Percentiles rank a stretch among this genome's conserved stretches.
Conservation (phyloP, 2,113 vertebrate species). For the Merops nubicus region DNA sequence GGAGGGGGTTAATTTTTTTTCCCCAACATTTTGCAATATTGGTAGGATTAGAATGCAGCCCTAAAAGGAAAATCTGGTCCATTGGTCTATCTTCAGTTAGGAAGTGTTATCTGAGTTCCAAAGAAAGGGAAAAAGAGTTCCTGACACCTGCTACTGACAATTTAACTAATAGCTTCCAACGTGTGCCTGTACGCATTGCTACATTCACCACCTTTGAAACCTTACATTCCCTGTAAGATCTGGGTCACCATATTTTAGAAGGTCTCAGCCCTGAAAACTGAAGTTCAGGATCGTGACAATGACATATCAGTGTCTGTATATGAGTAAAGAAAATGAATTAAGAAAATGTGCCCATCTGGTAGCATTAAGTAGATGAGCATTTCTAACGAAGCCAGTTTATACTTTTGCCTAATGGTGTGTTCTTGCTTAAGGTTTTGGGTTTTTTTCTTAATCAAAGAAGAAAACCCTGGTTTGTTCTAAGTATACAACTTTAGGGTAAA, state of each 20-base stretch:
- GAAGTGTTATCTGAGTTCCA: neutral
- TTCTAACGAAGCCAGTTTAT: neutral
- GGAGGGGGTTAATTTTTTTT: neutral
- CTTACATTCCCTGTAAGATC: neutral
- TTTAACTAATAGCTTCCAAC: neutral
- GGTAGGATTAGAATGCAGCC: neutral
- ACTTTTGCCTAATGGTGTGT: neutral
- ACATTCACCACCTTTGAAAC: neutral
- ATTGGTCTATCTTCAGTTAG: neutral
- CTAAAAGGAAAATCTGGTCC: neutral
- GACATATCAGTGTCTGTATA: neutral
- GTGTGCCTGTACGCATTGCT: neutral
- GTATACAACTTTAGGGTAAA: neutral
- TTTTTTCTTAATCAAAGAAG: neutral
- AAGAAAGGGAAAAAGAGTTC: neutral
- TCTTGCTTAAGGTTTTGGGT: neutral
- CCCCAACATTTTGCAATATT: neutral
- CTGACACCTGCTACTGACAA: neutral
- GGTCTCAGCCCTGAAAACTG: neutral
- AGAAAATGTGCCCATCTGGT: neutral
- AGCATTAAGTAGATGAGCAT: neutral
- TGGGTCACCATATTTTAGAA: neutral
- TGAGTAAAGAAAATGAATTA: neutral
- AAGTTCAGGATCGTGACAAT: neutral
- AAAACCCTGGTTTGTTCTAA: neutral